Percentiles rank a stretch among this genome's conserved stretches.
Evolutionary conservation across 1,140 invertebrate genomes (phyloP).

Genomic region (Delia radicum): DNA sequence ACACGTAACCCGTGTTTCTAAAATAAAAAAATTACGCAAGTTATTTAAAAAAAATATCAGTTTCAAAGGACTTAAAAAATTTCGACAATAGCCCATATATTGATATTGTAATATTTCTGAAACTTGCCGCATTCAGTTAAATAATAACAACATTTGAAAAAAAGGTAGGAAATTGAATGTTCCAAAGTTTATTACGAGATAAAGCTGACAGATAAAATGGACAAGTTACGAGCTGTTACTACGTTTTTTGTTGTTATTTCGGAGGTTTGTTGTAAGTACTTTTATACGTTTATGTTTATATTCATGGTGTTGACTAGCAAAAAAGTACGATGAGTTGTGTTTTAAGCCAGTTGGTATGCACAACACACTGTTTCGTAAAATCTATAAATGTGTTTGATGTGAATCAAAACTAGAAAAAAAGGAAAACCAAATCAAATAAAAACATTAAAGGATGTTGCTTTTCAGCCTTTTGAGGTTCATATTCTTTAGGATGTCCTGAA

Average conservation of each 20-base stretch:
- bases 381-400: neutral
- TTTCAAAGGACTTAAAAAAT: no score
- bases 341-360: constrained; percentile 1
- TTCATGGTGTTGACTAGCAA: neutral
- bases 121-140: no score
- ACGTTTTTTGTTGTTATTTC: neutral
- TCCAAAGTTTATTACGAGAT: constrained; percentile 24
- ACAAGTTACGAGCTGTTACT: constrained; percentile 31
- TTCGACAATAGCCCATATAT: no score
- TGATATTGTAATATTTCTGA: no score
- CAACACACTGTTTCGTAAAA: neutral
- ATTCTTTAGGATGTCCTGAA: no score
- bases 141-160: no score
- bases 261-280: neutral
- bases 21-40: no score
- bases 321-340: neutral
- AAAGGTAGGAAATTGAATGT: constrained; percentile 31
- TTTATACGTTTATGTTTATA: neutral
- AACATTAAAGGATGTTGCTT: neutral
- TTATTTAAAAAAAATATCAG: no score
- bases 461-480: neutral
- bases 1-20: no score
- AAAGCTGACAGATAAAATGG: constrained; percentile 28
- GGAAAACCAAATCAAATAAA: neutral
- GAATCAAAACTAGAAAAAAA: neutral